phyloP scores from a whole-genome alignment of 1,140 invertebrate genomes.

The Drosophila yakuba region DNA sequence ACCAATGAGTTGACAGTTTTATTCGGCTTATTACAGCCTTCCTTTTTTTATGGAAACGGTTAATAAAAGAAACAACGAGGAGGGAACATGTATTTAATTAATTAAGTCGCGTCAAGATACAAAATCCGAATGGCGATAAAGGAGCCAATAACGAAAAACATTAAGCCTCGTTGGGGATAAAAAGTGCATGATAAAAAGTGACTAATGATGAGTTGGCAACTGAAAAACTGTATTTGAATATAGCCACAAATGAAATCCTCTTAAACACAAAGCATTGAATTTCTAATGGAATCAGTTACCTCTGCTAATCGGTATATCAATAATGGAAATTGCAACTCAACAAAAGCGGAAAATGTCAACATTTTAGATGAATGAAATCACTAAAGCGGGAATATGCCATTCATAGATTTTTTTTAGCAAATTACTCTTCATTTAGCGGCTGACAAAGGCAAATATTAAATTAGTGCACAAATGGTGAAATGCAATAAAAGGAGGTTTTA shows the following conservation, averaged over 20 bases:
- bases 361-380: slow-evolving; percentile 16
- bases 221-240: neutral
- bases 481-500: slow-evolving; percentile 6
- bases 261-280: neutral
- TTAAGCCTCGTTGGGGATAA: slow-evolving; percentile 23
- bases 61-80: slow-evolving; percentile 53
- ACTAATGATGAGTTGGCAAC: neutral
- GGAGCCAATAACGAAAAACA: slow-evolving; percentile 24
- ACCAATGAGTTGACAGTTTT: slow-evolving; percentile 78
- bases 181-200: slow-evolving; percentile 11
- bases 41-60: slow-evolving; percentile 17
- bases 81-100: slow-evolving; percentile 74
- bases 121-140: slow-evolving; percentile 43
- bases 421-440: slow-evolving; percentile 16
- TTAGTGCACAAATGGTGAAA: neutral
- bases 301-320: slow-evolving; percentile 29
- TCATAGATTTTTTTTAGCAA: slow-evolving; percentile 10
- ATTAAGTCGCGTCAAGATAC: slow-evolving; percentile 72
- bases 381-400: slow-evolving; percentile 26
- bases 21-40: slow-evolving; percentile 1
- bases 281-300: slow-evolving; percentile 28
- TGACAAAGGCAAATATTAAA: slow-evolving; percentile 29
- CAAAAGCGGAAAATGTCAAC: slow-evolving; percentile 12
- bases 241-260: neutral
- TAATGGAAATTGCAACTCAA: slow-evolving; percentile 26